phyloP scores from a whole-genome alignment of 1,140 invertebrate genomes.

The Copidosoma floridanum region DNA sequence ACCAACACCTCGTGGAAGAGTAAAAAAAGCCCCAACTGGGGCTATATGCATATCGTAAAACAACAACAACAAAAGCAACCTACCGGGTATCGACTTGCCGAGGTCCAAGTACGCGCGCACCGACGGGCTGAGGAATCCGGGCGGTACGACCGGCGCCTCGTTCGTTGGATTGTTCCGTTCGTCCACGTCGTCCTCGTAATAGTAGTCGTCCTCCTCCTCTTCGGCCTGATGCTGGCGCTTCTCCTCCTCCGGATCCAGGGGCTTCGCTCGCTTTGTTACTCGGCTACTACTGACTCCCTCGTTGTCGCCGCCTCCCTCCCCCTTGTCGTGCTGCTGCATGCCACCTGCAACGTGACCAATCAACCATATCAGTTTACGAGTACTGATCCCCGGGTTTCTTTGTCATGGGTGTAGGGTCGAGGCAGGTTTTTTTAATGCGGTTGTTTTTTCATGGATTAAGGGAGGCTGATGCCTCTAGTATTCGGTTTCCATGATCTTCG shows the following conservation, averaged over 20 bases:
- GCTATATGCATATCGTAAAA: no score
- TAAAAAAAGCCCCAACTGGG: no score
- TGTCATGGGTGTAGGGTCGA: no score
- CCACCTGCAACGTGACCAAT: constrained; percentile 20
- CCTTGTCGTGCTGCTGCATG: background rate
- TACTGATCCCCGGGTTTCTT: no score
- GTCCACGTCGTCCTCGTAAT: constrained; percentile 65
- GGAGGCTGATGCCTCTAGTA: no score
- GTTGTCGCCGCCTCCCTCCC: no score
- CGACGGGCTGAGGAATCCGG: constrained; percentile 78
- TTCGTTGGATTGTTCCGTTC: constrained; percentile 66
- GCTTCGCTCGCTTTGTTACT: constrained; percentile 61
- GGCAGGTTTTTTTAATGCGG: no score
- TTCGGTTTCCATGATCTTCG: no score
- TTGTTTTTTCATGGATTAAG: no score
- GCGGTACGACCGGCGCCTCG: constrained; percentile 65
- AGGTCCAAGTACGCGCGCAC: constrained; percentile 80
- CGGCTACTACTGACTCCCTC: constrained; percentile 2
- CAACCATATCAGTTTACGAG: constrained; percentile 21
- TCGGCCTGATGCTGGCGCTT: constrained; percentile 63
- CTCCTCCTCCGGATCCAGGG: constrained; percentile 61
- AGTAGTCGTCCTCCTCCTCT: constrained; percentile 62
- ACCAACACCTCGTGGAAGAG: no score
- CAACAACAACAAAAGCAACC: no score
- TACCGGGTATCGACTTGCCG: constrained; percentile 85